Conservation (phyloP, 1,140 invertebrate genomes). For the Apis dorsata region DNA sequence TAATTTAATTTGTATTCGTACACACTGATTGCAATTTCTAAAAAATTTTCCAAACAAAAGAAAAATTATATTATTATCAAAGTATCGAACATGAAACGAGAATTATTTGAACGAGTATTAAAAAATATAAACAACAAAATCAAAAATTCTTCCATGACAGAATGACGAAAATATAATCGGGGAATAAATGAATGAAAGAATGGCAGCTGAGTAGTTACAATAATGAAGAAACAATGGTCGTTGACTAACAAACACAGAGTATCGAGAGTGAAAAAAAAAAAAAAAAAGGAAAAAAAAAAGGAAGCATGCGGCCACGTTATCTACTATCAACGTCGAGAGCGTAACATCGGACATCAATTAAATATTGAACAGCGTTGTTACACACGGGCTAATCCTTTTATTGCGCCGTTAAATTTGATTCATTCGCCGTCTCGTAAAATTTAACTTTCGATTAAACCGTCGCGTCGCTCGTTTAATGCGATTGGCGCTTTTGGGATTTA, state of each 20-base stretch:
- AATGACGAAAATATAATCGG: not conserved
- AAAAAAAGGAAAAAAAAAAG: not conserved
- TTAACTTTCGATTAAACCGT: conserved; percentile 44
- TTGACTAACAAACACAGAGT: not conserved
- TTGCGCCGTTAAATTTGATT: conserved; percentile 36
- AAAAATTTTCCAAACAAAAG: no score
- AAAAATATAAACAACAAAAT: no score
- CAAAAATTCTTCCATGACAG: no score
- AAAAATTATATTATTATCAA: no score
- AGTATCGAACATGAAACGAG: no score
- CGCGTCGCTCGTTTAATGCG: conserved; percentile 12
- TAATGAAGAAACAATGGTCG: not conserved
- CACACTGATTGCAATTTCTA: no score
- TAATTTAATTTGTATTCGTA: no score
- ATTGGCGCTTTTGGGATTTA: conserved; percentile 32
- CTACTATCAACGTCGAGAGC: not conserved
- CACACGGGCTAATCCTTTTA: conserved; percentile 22
- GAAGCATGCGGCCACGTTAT: not conserved
- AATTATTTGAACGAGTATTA: no score
- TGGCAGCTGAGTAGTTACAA: not conserved
- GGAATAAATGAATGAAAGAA: not conserved
- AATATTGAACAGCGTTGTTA: conserved; percentile 29
- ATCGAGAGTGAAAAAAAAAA: not conserved
- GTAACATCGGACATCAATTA: conserved; percentile 28
- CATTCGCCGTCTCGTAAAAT: conserved; percentile 46